Conservation (phyloP, 1,140 invertebrate species). For the Drosophila funebris region DNA sequence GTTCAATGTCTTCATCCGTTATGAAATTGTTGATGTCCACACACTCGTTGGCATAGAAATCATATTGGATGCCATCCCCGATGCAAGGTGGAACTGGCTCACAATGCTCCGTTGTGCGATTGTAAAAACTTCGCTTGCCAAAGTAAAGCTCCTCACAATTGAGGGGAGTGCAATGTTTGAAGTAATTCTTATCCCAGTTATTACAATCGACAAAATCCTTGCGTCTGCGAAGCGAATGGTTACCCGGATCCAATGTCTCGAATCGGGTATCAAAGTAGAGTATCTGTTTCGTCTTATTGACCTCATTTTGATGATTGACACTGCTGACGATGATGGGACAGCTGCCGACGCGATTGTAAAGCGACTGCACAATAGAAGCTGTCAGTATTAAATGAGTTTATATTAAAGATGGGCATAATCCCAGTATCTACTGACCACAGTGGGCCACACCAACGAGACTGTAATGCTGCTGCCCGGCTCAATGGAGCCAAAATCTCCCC, state of each 20-base stretch:
- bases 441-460: constrained; percentile 74
- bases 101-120: constrained; percentile 50
- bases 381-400: too few species aligned
- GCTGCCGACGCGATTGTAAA: constrained; percentile 75
- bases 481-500: constrained; percentile 64
- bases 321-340: constrained; percentile 61
- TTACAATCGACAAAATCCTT: constrained; percentile 59
- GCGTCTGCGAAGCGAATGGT: constrained; percentile 42
- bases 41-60: constrained; percentile 63
- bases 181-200: constrained; percentile 74
- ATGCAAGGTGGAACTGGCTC: constrained; percentile 42
- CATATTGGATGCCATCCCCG: constrained; percentile 42
- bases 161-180: constrained; percentile 66
- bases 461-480: constrained; percentile 58
- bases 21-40: constrained; percentile 47
- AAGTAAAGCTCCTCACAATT: constrained; percentile 79
- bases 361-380: constrained; percentile 43
- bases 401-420: not conserved
- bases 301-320: constrained; percentile 35
- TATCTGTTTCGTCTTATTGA: constrained; percentile 36
- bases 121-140: constrained; percentile 69
- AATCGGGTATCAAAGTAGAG: constrained; percentile 70
- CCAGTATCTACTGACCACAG: constrained; percentile 51
- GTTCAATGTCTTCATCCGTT: constrained; percentile 52
- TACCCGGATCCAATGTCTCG: constrained; percentile 60